Percentiles rank a stretch among this genome's conserved stretches.
phyloP scores from a whole-genome alignment of 2,113 vertebrate genomes.

The Gobius niger region DNA sequence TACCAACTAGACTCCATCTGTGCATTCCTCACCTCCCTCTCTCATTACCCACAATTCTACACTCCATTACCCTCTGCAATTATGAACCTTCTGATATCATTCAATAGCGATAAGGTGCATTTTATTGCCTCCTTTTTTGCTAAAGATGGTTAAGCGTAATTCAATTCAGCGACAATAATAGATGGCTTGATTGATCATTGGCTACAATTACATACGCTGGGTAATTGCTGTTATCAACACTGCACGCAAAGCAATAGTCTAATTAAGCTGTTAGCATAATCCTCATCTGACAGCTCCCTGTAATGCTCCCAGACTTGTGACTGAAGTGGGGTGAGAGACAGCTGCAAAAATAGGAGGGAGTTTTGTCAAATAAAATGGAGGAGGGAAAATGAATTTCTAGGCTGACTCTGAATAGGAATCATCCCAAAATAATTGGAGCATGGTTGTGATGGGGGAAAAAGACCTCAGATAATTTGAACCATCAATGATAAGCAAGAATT shows the following conservation, averaged over 20 bases:
- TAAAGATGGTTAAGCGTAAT: constrained; percentile 11
- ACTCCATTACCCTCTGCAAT: background rate
- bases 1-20: background rate
- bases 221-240: constrained; percentile 47
- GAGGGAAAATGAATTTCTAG: constrained; percentile 15
- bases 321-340: constrained; percentile 47
- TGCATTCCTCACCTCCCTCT: background rate
- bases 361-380: constrained; percentile 21
- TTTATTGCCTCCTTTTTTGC: background rate
- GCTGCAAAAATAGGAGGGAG: constrained; percentile 32
- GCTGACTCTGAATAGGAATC: constrained; percentile 27
- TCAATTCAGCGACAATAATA: constrained; percentile 23
- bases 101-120: constrained; percentile 8
- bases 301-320: constrained; percentile 50
- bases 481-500: constrained; percentile 1
- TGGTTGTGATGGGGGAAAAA: background rate
- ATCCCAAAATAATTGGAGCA: constrained; percentile 19
- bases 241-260: constrained; percentile 43
- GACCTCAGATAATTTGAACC: background rate
- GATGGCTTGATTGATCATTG: constrained; percentile 48
- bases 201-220: constrained; percentile 39
- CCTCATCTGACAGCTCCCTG: constrained; percentile 46
- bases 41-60: background rate
- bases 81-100: background rate
- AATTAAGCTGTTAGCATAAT: constrained; percentile 59